Percentiles rank a stretch among this genome's conserved stretches.
Conservation (phyloP, 2,888 invertebrate genomes). For the Mythimna lalbum region DNA sequence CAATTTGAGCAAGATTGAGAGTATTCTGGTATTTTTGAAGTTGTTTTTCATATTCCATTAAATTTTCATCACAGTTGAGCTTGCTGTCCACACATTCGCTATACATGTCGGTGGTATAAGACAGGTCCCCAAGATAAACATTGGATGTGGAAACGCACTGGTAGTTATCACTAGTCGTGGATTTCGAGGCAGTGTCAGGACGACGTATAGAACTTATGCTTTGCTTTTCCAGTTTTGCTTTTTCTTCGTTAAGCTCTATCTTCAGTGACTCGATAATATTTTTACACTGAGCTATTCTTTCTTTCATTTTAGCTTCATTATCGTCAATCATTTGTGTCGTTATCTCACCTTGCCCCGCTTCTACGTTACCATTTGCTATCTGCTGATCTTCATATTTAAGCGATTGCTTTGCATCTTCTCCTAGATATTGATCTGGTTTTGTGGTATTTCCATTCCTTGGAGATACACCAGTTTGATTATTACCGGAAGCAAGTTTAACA, state of each 20-base stretch:
- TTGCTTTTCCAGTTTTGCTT: slow-evolving; percentile 78
- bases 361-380: slow-evolving; percentile 38
- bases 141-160: slow-evolving; percentile 61
- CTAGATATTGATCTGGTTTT: slow-evolving; percentile 25
- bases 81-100: slow-evolving; percentile 79
- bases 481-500: slow-evolving; percentile 74
- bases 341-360: slow-evolving; percentile 58
- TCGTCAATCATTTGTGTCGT: slow-evolving; percentile 75
- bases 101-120: slow-evolving; percentile 67
- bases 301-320: slow-evolving; percentile 80
- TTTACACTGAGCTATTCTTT: slow-evolving; percentile 83
- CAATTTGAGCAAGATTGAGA: slow-evolving; percentile 84
- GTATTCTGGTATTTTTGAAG: slow-evolving; percentile 86
- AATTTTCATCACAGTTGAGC: slow-evolving; percentile 80
- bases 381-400: slow-evolving; percentile 36
- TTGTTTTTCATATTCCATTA: slow-evolving; percentile 87
- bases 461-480: slow-evolving; percentile 67
- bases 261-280: slow-evolving; percentile 83
- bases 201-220: slow-evolving; percentile 57
- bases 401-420: slow-evolving; percentile 44
- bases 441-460: slow-evolving; percentile 51
- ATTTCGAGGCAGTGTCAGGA: slow-evolving; percentile 39
- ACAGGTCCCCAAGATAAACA: slow-evolving; percentile 50
- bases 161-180: slow-evolving; percentile 40
- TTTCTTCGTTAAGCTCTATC: slow-evolving; percentile 82